These are phyloP conservation scores for Sebastes aleutianus DNA, from an alignment of 2,797 vertebrate species.

Conservation along the genomic window DNA sequence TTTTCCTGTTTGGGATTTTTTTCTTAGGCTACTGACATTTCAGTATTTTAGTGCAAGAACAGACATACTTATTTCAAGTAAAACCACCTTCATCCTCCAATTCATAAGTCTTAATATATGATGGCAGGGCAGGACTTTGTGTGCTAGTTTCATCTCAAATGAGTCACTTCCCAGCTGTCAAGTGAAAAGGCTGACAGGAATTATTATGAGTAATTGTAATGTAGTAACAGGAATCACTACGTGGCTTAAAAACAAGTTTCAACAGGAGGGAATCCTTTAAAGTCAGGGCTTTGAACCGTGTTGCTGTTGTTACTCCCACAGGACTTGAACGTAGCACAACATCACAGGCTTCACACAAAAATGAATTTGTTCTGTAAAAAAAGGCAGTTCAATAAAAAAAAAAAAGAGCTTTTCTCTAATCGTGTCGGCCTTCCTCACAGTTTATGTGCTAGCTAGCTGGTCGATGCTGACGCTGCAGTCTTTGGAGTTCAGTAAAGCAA, in stretches of 20 bases:
- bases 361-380: slow-evolving; percentile 36
- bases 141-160: background rate
- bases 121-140: background rate
- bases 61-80: background rate
- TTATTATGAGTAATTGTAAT: background rate
- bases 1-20: background rate
- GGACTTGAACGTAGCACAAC: slow-evolving; percentile 41
- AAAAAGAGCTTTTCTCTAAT: background rate
- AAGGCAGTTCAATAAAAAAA: slow-evolving; percentile 41
- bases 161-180: background rate
- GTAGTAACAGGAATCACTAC: background rate
- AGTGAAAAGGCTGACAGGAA: slow-evolving; percentile 1
- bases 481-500: slow-evolving; percentile 21
- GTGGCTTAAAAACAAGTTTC: background rate
- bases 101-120: background rate
- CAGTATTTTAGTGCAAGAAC: background rate
- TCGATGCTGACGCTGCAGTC: slow-evolving; percentile 21
- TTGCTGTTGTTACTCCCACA: background rate
- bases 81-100: background rate
- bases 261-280: slow-evolving; percentile 1
- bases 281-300: background rate
- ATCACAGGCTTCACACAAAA: slow-evolving; percentile 33
- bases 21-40: background rate
- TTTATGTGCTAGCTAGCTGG: slow-evolving; percentile 11
- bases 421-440: background rate